Base-by-base conservation (phyloP, 2,797 vertebrate species). In the Loris lydekkerianus region DNA sequence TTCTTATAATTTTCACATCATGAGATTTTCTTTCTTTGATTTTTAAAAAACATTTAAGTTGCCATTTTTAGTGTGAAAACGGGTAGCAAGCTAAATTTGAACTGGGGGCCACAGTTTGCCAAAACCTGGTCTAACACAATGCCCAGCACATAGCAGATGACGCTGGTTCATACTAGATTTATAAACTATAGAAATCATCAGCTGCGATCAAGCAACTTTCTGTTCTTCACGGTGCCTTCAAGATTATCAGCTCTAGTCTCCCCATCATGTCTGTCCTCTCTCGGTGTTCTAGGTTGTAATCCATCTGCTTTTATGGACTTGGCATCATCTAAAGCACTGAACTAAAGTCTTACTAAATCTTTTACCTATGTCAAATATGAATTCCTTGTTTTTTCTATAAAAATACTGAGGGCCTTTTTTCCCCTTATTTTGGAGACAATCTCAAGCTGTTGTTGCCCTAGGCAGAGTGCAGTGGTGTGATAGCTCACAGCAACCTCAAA, bases 301-400 rank as follows among this genome's bases (percentile, higher is more conserved):
- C 34, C 46, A 73, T 29, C 15, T 49, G n/a, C 4, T 40, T 86
- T 40, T 69, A 4, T 82, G 63, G 58, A 23, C 29, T 85, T 73
- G 49, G 4, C 37, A 2, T 84, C 18, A 60, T 76, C 60, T 56
- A 84, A 84, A 49, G 13, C 27, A 70, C 18, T 84, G 58, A 23
- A 13, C 20, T 53, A 17, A 83, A 46, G n/a, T 73, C 40, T 91
- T 86, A 37, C 17, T 69, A n/a, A 86, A 58, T 91, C 13, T 60
- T 96, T 73, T 67, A 46, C 7, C 14, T 46, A 86, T 7, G 18
- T 81, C 17, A 31, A 43, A 83, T 58, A 84, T 40, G 61, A 90
- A 83, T 86, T 75, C 23, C 29, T 69, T 70, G 29, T n/a, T 92
- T 95, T 91, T 91, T 91, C 27, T 65, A 82, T n/a, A 76, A 90